phyloP scores from a whole-genome alignment of 2,888 invertebrate species.

The Sussaba pulchella region DNA sequence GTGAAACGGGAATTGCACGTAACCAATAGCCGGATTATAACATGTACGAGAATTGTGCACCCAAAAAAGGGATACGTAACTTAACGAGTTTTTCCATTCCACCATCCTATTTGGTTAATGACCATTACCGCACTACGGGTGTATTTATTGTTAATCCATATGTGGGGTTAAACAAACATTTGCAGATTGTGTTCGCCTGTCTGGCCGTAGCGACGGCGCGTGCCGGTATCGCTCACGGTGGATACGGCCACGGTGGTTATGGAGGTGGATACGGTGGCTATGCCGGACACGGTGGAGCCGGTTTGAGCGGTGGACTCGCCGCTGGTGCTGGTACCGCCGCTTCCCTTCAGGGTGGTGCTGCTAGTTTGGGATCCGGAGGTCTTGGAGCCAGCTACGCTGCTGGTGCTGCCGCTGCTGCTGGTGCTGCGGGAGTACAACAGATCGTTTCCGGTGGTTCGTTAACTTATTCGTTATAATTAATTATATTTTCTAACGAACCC shows the following conservation, averaged over 20 bases:
- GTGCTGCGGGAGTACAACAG: slow-evolving; percentile 83
- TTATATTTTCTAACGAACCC: no score
- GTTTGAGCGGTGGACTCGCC: slow-evolving; percentile 82
- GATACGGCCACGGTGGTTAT: slow-evolving; percentile 76
- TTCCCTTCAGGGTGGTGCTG: slow-evolving; percentile 83
- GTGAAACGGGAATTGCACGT: no score
- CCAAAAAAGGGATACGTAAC: not conserved
- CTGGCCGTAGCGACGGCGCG: slow-evolving; percentile 83
- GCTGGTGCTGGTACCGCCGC: slow-evolving; percentile 82
- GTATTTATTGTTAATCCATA: no score
- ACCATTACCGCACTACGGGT: no score
- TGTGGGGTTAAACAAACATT: no score
- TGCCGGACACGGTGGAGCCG: slow-evolving; percentile 78
- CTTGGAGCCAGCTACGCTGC: slow-evolving; percentile 83
- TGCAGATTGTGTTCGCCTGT: slow-evolving; percentile 83
- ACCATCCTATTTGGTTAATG: slow-evolving; percentile 15
- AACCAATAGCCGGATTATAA: no score
- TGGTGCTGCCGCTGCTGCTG: slow-evolving; percentile 83
- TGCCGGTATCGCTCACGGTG: slow-evolving; percentile 82
- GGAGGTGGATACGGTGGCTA: slow-evolving; percentile 74
- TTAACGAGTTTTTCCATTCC: slow-evolving; percentile 43
- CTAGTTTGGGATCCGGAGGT: slow-evolving; percentile 83
- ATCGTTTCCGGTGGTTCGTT: slow-evolving; percentile 83
- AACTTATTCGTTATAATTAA: no score
- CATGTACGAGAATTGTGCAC: no score